Evolutionary conservation across 2,113 vertebrate species (phyloP).

Genomic region (Nibea coibor): DNA sequence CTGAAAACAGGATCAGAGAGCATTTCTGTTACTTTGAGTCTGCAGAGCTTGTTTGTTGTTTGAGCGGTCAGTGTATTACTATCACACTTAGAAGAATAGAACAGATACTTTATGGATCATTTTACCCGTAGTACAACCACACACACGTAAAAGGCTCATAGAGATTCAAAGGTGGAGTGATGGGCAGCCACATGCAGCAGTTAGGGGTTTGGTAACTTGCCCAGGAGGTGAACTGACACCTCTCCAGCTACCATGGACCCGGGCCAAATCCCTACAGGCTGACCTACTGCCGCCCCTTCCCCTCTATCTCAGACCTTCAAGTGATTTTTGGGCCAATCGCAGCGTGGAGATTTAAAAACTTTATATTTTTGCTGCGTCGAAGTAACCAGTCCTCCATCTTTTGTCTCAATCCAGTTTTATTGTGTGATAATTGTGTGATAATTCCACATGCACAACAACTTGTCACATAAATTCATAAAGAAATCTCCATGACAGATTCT

Average conservation of each 20-base stretch:
- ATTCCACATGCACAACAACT: background rate
- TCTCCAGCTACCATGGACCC: too few species aligned
- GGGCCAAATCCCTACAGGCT: too few species aligned
- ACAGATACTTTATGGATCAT: too few species aligned
- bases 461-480: background rate
- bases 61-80: background rate
- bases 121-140: too few species aligned
- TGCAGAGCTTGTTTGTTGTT: background rate
- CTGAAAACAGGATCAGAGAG: background rate
- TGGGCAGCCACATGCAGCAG: too few species aligned
- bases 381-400: background rate
- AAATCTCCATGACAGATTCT: slow-evolving; percentile 1
- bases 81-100: too few species aligned
- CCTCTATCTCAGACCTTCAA: background rate
- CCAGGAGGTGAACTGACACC: too few species aligned
- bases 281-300: too few species aligned
- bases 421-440: background rate
- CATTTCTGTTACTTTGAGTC: background rate
- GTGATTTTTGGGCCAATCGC: too few species aligned
- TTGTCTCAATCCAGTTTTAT: background rate
- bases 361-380: background rate
- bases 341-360: background rate
- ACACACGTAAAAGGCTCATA: too few species aligned
- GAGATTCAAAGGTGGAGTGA: too few species aligned
- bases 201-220: too few species aligned